Base-by-base conservation (phyloP, 2,888 invertebrate genomes). In the Sepioteuthis lessoniana region DNA sequence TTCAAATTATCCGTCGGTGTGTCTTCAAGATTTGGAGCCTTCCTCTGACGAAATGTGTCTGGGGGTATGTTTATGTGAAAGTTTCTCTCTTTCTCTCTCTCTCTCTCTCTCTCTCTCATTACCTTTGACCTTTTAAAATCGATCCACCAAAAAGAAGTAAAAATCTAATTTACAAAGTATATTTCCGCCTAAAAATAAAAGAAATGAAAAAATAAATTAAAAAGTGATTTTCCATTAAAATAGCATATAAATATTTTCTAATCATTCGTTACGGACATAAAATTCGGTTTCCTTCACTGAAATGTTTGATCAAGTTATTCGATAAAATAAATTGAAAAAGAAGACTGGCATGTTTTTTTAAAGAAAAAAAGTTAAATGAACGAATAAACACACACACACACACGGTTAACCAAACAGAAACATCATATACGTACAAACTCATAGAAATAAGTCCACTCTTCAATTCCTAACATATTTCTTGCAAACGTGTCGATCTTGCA, bases 241-340 rank as follows among this genome's bases (percentile, higher is more conserved):
- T 76, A n/a, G n/a, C 76, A 76, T 76, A 76, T 76, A 76, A 76
- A 76, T 76, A 76, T 76, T 76, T 76, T 76, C 76, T 76, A n/a
- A 76, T 76, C 76, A 19, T 35, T 35, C 19, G 13, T 76, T 76
- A 10, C n/a, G 19, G n/a, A 13, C n/a, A n/a, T 76, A 76, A 76
- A 76, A 76, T 76, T 76, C 19, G 21, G n/a, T 76, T 76, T 76
- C n/a, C 19, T 35, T n/a, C n/a, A 35, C n/a, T 16, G n/a, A n/a
- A 76, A 76, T 13, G n/a, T 76, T 76, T n/a, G 76, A 76, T 76
- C 13, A 13, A 16, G 35, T 76, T 76, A 35, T 76, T 76, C n/a
- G 76, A 76, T 76, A 76, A 76, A 76, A 76, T 76, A 76, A 76
- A 76, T 76, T 76, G 76, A 76, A 76, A 76, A 76, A n/a, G n/a